Base-by-base conservation (phyloP, 2,113 vertebrate genomes). In the Phycodurus eques region DNA sequence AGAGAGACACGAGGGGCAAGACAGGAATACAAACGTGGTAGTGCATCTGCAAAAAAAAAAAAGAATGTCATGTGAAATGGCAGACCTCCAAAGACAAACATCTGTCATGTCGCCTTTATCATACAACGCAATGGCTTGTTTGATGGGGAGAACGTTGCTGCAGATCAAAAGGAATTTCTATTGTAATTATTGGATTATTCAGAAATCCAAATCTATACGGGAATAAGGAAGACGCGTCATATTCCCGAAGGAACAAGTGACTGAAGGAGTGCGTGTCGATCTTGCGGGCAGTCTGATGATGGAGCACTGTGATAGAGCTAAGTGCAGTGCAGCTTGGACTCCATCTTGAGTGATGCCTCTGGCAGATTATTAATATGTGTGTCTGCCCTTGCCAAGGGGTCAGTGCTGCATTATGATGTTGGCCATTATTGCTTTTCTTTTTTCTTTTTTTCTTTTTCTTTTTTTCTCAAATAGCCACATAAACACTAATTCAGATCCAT, bases 321-420 rank as follows among this genome's bases (percentile, higher is more conserved):
- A 87, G 88, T 82, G 81, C 81, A 83, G 73, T 56, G 70, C 74
- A 73, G 73, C 78, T 80, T 79, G 44, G 68, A 70, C 59, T 81
- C 76, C 73, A 79, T 87, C 83, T 87, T 85, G 80, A 87, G 85
- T 85, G 86, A 86, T 1, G 88, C 90, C 86, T 62, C 67, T 85
- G 85, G 88, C 82, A 70, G 80, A 74, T 77, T 83, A 74, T 80
- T 85, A 79, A 70, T 69, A 82, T 86, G 80, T 79, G 72, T 72
- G 75, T 68, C 70, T 84, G 87, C 74, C 80, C 80, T 88, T 85
- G 88, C 89, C 66, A 63, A 54, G 51, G 82, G 87, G 80, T 83
- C 77, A 71, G 69, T 70, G 79, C 72, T 84, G 73, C 70, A 83
- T 73, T 73, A 74, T 72, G 73, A 46, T 65, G 69, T 57, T 46